These are phyloP conservation scores for Drosophila antonietae DNA, from an alignment of 2,888 invertebrate species.

Conservation along the genomic window DNA sequence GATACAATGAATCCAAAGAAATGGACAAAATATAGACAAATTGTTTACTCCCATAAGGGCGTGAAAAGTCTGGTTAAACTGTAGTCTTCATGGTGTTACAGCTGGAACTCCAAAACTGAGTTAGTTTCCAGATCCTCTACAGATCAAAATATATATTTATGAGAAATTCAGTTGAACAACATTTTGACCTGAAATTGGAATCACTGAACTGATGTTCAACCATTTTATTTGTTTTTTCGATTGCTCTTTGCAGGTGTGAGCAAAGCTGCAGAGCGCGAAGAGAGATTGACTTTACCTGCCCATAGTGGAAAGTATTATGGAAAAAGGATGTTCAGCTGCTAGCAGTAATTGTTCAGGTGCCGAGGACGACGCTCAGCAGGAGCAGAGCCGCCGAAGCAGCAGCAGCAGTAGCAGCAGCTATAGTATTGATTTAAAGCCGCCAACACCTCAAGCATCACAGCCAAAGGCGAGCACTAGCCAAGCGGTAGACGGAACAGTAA, in stretches of 20 bases:
- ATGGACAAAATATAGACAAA: too few relatives aligned
- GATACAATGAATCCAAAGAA: not conserved
- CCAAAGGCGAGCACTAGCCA: conserved; percentile 59
- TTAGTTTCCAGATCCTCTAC: not conserved
- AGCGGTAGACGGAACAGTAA: conserved; percentile 26
- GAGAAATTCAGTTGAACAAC: not conserved
- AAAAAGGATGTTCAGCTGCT: conserved; percentile 82
- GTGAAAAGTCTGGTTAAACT: not conserved
- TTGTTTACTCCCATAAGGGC: not conserved
- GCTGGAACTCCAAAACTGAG: not conserved
- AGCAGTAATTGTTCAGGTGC: conserved; percentile 67
- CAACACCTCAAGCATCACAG: conserved; percentile 31
- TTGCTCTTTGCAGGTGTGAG: conserved; percentile 43
- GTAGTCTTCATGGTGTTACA: not conserved
- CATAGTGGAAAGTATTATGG: conserved; percentile 81
- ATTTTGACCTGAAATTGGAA: not conserved
- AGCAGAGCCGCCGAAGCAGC: conserved; percentile 36
- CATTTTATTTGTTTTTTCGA: too few relatives aligned
- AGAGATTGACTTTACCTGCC: conserved; percentile 29
- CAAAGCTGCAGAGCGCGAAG: conserved; percentile 17
- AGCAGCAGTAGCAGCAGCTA: conserved; percentile 34
- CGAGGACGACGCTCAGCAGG: conserved; percentile 46
- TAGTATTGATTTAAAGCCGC: conserved; percentile 35
- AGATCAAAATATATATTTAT: not conserved
- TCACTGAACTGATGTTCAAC: not conserved